A percentile compares a stretch with the other conserved stretches of the same genome.
phyloP scores from a whole-genome alignment of 53 echinoderm and acorn worm genomes.

The Echinarachnius parma region DNA sequence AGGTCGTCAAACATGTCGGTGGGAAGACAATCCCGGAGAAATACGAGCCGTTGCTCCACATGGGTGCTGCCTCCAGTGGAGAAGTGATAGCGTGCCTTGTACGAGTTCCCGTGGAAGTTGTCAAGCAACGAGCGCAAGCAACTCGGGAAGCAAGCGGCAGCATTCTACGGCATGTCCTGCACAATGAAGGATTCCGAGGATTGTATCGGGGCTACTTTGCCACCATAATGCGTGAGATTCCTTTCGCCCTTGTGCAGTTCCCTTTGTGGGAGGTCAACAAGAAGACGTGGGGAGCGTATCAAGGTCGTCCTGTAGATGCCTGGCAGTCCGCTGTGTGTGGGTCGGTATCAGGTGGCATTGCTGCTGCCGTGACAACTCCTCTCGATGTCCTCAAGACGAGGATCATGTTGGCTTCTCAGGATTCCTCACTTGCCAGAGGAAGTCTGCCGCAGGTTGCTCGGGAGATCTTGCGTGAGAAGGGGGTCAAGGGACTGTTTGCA shows the following conservation, averaged over 20 bases:
- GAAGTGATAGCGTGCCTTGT: slow-evolving; percentile 77
- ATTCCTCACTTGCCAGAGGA: slow-evolving; percentile 48
- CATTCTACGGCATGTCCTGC: slow-evolving; percentile 52
- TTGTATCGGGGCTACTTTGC: slow-evolving; percentile 81
- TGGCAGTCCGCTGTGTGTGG: slow-evolving; percentile 91
- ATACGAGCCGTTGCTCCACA: slow-evolving; percentile 60
- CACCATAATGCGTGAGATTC: slow-evolving; percentile 80
- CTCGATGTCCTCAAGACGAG: slow-evolving; percentile 92
- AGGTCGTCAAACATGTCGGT: slow-evolving; percentile 57
- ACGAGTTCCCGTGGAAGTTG: slow-evolving; percentile 88
- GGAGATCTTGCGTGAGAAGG: slow-evolving; percentile 51
- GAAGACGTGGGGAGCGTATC: slow-evolving; percentile 55
- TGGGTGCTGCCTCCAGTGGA: slow-evolving; percentile 69
- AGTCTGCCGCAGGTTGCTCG: slow-evolving; percentile 53
- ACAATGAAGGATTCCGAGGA: slow-evolving; percentile 65
- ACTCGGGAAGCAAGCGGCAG: slow-evolving; percentile 40
- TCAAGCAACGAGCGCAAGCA: slow-evolving; percentile 92
- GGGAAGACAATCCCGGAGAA: slow-evolving; percentile 11
- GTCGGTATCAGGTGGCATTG: slow-evolving; percentile 63
- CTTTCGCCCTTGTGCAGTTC: slow-evolving; percentile 91
- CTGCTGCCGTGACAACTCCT: slow-evolving; percentile 79
- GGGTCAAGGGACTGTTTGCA: slow-evolving; percentile 75
- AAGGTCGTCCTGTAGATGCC: slow-evolving; percentile 63
- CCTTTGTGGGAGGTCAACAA: slow-evolving; percentile 91
- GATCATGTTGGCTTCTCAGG: slow-evolving; percentile 78